Evolutionary conservation across 2,888 invertebrate genomes (phyloP).

Genomic region (Pammene aurita): DNA sequence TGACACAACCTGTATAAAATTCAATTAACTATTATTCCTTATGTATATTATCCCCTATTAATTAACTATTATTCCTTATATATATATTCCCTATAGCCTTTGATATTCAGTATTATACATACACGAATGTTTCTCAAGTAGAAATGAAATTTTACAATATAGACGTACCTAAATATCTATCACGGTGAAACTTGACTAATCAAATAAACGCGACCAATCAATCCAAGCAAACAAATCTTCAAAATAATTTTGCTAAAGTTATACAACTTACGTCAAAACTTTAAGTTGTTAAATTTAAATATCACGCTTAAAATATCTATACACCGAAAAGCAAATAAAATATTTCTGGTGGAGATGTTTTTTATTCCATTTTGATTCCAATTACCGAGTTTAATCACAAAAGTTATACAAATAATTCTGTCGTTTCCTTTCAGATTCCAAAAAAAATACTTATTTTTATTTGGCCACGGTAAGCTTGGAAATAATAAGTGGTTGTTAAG

Average conservation of each 20-base stretch:
- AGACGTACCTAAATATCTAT: too few relatives aligned
- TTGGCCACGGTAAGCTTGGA: background rate
- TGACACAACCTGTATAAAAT: too few relatives aligned
- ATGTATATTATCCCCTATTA: too few relatives aligned
- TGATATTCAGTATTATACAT: too few relatives aligned
- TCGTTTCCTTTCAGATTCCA: background rate
- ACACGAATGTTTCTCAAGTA: too few relatives aligned
- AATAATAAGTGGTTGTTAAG: background rate
- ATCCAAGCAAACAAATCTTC: background rate
- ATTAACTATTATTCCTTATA: too few relatives aligned
- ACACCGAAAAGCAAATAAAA: background rate
- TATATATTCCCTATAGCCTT: too few relatives aligned
- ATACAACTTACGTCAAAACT: background rate
- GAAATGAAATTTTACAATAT: too few relatives aligned
- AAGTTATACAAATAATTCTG: background rate
- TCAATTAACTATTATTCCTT: too few relatives aligned
- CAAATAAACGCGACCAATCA: too few relatives aligned
- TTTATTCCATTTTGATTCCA: background rate
- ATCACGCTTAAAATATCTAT: background rate
- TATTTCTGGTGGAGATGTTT: background rate
- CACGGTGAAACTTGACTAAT: too few relatives aligned
- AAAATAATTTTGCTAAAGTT: conserved; percentile 1
- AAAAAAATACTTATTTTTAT: background rate
- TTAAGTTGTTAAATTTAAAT: conserved; percentile 11
- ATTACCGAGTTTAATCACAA: background rate